Base-by-base conservation (phyloP, 1,140 invertebrate species). In the Ditylenchus dipsaci region DNA sequence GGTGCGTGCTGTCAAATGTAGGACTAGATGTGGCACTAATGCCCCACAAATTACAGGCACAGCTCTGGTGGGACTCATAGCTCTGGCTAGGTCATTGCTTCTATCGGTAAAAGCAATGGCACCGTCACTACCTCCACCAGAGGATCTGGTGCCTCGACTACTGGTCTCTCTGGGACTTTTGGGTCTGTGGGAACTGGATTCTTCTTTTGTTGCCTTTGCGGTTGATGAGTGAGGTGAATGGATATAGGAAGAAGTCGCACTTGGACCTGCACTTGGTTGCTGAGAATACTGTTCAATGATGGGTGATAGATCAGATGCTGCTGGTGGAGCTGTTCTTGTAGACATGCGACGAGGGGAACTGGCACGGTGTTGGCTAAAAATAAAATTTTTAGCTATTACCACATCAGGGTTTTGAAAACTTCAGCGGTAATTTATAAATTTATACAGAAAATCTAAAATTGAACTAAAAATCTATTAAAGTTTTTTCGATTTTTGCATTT, bases 1-100 rank as follows among this genome's bases (percentile, higher is more conserved):
- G 49, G 23, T 26, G 49, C n/a, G 49, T 53, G 49, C 49, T 53
- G n/a, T 53, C 49, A 53, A 53, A 53, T 21, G n/a, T 53, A 21
- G 49, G 68, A 33, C 21, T 72, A 21, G 66, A n/a, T 13, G 38
- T 30, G 23, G 11, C 45, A 11, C 63, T 65, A 59, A n/a, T 13
- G 38, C n/a, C 1, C 26, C 45, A 11, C 63, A 65, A 59, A 30
- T 27, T 27, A 57, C 21, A 21, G 63, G 33, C 63, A 57, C 63
- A 11, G 33, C 53, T 9, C 21, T 60, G 67, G 9, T 42, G 66
- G 68, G 33, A 23, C n/a, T 17, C 47, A 7, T 17, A 26, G 56
- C 27, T 60, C 30, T 33, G 26, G 1, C 11, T n/a, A 45, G 26
- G 21, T 30, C 15, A 17, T 26, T 26, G 49, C 53, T 47, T n/a